Evolutionary conservation across 2,797 vertebrate genomes (phyloP).

Genomic region (Hafferia zeledoni): DNA sequence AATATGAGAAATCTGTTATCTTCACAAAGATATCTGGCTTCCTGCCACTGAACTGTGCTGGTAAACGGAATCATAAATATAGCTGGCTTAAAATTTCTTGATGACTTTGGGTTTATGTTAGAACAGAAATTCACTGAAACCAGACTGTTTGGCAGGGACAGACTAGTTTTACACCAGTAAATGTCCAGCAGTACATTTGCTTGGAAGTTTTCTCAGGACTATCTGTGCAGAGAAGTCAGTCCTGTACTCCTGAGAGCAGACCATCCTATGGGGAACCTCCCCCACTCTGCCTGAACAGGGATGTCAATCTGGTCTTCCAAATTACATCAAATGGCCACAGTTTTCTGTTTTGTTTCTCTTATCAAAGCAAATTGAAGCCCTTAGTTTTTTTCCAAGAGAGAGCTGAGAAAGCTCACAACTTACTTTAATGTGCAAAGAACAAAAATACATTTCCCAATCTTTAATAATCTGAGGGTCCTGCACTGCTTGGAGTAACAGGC

Average conservation of each 20-base stretch:
- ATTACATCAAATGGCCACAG: background rate
- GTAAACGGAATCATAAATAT: background rate
- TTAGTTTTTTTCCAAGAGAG: background rate
- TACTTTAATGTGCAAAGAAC: background rate
- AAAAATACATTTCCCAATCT: background rate
- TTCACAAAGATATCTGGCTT: background rate
- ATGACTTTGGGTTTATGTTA: background rate
- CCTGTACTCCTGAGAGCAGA: background rate
- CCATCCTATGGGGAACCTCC: background rate
- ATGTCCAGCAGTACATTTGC: background rate
- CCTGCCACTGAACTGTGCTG: background rate
- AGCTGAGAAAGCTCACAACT: background rate
- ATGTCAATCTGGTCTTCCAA: background rate
- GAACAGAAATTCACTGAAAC: background rate
- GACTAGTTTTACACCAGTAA: background rate
- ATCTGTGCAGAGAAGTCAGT: background rate
- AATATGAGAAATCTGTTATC: background rate
- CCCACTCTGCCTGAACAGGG: background rate
- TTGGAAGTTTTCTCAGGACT: background rate
- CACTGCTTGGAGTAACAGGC: background rate
- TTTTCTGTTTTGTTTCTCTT: background rate
- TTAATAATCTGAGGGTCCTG: background rate
- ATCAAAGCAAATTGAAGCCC: background rate
- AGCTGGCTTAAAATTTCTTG: background rate
- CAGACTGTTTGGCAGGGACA: background rate